Evolutionary conservation across 2,888 invertebrate species (phyloP).

Genomic region (Phlogophora meticulosa): DNA sequence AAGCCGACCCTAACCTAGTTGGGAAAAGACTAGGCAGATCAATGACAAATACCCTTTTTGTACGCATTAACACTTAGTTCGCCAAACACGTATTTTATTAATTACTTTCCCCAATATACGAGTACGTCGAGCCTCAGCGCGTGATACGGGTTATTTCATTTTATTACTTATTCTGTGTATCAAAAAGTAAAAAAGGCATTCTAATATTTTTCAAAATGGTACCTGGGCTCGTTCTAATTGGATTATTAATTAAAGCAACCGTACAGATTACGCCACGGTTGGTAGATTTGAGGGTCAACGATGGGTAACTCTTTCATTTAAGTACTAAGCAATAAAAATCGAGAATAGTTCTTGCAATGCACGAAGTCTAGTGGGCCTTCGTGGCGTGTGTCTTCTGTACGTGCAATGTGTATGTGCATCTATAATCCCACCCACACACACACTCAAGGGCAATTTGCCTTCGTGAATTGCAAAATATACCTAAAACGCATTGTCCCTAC

Average conservation of each 20-base stretch:
- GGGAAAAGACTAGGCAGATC: too few species aligned
- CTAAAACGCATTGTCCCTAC: too few species aligned
- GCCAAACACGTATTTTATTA: slow-evolving; percentile 56
- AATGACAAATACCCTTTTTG: slow-evolving; percentile 32
- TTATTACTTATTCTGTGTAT: slow-evolving; percentile 49
- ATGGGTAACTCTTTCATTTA: slow-evolving; percentile 20
- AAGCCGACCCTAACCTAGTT: too few species aligned
- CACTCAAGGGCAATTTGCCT: too few species aligned
- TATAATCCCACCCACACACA: too few species aligned
- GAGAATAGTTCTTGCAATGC: too few species aligned
- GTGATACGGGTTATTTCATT: slow-evolving; percentile 37
- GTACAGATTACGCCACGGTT: slow-evolving; percentile 43
- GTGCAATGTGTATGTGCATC: too few species aligned
- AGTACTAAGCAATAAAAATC: slow-evolving; percentile 8
- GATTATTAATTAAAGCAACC: slow-evolving; percentile 49
- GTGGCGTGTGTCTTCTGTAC: too few species aligned
- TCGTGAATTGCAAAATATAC: too few species aligned
- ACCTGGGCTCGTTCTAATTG: slow-evolving; percentile 34
- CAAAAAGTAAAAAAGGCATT: slow-evolving; percentile 31
- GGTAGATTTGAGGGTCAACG: slow-evolving; percentile 32
- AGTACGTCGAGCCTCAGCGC: slow-evolving; percentile 31
- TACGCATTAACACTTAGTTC: slow-evolving; percentile 41
- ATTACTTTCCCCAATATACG: slow-evolving; percentile 51
- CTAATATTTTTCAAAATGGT: slow-evolving; percentile 40
- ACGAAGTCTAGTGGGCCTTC: too few species aligned